Conservation (phyloP, 2,113 vertebrate species). For the Pitta sordida region DNA sequence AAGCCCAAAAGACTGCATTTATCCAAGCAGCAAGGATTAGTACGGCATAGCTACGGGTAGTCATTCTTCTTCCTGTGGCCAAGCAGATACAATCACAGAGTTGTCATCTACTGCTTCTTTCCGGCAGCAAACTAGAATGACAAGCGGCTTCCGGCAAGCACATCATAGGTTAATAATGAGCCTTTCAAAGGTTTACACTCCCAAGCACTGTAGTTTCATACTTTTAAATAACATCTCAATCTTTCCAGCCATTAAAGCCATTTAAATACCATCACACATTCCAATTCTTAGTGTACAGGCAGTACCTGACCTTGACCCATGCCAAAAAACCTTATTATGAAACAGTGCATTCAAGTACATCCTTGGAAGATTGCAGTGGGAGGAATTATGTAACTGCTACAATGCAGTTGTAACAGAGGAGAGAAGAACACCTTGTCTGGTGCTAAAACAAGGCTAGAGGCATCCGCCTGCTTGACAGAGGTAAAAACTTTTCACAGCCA, state of each 20-base stretch:
- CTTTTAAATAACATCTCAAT: neutral
- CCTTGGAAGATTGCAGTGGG: neutral
- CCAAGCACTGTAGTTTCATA: neutral
- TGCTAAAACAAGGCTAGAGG: neutral
- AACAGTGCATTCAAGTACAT: neutral
- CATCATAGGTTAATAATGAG: neutral
- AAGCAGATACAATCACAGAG: neutral
- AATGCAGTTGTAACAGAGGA: neutral
- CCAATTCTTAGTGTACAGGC: neutral
- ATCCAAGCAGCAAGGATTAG: conserved; percentile 90
- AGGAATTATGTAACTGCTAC: neutral
- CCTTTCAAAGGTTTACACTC: neutral
- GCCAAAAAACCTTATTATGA: neutral
- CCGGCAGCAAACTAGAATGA: neutral
- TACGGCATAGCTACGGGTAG: conserved; percentile 74
- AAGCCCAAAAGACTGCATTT: conserved; percentile 94
- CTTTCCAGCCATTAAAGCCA: neutral
- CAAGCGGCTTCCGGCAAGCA: neutral
- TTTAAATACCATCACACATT: neutral
- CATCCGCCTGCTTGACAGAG: neutral
- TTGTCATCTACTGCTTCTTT: neutral
- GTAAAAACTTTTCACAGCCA: neutral
- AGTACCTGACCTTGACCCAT: neutral
- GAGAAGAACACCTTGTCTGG: neutral
- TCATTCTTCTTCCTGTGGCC: conserved; percentile 86